Base-by-base conservation (phyloP, 2,888 invertebrate species). In the Oligia latruncula region DNA sequence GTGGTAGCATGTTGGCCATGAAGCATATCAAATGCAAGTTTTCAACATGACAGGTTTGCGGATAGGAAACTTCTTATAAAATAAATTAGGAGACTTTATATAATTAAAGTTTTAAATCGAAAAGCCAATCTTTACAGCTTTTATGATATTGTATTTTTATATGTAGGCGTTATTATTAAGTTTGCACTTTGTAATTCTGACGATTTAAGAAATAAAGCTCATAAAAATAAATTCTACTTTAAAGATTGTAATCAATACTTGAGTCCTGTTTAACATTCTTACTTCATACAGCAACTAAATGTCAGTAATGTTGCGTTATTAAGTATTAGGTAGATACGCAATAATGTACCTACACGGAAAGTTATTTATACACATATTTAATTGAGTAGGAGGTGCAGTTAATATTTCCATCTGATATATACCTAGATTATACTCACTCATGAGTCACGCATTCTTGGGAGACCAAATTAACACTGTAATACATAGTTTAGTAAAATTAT, bases 211-310 rank as follows among this genome's bases (percentile, higher is more conserved):
- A 58, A 49, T 40, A 23, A 58, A 23, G 15, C 23, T 17, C 3
- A 72, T 82, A 23, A 46, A 60, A 79, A 55, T 73, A 23, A 58
- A 82, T 58, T 40, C 9, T 58, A 58, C 82, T 70, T 43, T 35
- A 20, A 60, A 68, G 64, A 77, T 62, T n/a, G 60, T 23, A 52
- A 74, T 83, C 55, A 49, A n/a, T 49, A 43, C 23, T 43, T 15
- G 2, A 70, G 23, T 58, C 40, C 60, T 66, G 43, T 71, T 65
- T 60, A 58, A 29, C 58, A 52, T 55, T 60, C 20, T 20, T 58
- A 52, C 65, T 66, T 46, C 71, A 75, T 40, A 29, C 11, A 46
- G 17, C 20, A 35, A 20, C n/a, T 71, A 66, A 78, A 66, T 71
- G 43, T n/a, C 60, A 52, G 15, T 75, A 60, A 66, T 66, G 11